Evolutionary conservation across 23 tunicate genomes (phyloP).

Genomic region (Styela clava): DNA sequence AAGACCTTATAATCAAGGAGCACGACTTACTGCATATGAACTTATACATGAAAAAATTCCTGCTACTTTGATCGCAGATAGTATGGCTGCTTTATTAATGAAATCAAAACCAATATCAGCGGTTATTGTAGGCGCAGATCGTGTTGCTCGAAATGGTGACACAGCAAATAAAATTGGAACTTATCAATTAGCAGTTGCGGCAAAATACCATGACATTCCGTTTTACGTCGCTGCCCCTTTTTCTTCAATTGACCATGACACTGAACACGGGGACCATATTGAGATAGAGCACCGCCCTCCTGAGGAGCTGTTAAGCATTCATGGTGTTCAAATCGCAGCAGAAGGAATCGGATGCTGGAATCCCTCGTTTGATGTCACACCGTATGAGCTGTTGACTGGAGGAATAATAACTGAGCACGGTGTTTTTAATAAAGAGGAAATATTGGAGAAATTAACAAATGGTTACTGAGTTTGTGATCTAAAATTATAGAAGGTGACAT

Average conservation of each 20-base stretch:
- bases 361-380: constrained; percentile 91
- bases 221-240: constrained; percentile 70
- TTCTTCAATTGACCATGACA: constrained; percentile 51
- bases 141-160: constrained; percentile 38
- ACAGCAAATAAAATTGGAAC: constrained; percentile 47
- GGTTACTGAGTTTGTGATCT: constrained; percentile 15
- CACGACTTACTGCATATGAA: constrained; percentile 87
- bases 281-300: constrained; percentile 65
- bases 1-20: constrained; percentile 92
- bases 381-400: constrained; percentile 56
- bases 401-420: constrained; percentile 91
- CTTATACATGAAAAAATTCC: constrained; percentile 78
- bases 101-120: constrained; percentile 59
- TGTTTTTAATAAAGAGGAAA: constrained; percentile 49
- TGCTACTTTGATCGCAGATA: constrained; percentile 70
- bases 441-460: background rate
- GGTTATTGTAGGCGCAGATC: constrained; percentile 67
- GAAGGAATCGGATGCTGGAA: constrained; percentile 85
- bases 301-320: constrained; percentile 47
- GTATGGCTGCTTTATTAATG: constrained; percentile 76
- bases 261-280: constrained; percentile 60
- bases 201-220: constrained; percentile 26
- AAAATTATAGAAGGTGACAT: background rate
- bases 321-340: constrained; percentile 68
- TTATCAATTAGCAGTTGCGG: constrained; percentile 36